These are phyloP conservation scores for Channa argus DNA, from an alignment of 2,113 vertebrate species.

Conservation along the genomic window DNA sequence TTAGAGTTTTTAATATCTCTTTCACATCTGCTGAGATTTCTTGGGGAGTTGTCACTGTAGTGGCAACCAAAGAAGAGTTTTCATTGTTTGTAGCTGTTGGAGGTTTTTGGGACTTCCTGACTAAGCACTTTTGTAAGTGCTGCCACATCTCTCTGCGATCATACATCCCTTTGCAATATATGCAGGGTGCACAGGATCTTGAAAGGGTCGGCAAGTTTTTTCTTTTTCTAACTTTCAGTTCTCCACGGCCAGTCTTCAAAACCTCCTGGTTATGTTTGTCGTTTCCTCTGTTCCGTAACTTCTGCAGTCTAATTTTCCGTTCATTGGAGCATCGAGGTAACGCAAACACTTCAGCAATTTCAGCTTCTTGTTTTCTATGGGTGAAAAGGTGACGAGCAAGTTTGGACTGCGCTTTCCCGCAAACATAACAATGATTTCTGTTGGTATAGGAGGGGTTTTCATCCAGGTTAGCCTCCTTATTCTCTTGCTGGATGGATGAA, in stretches of 20 bases:
- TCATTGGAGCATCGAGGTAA: conserved; percentile 20
- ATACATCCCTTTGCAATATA: conserved; percentile 61
- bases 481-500: not conserved
- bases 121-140: conserved; percentile 45
- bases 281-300: conserved; percentile 56
- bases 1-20: conserved; percentile 39
- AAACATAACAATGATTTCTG: conserved; percentile 67
- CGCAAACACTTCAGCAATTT: conserved; percentile 33
- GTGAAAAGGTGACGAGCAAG: conserved; percentile 57
- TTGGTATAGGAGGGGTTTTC: not conserved
- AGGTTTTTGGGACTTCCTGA: not conserved
- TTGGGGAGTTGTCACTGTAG: conserved; percentile 2
- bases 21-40: conserved; percentile 31
- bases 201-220: accelerated
- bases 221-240: conserved; percentile 33
- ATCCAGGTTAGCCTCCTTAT: not conserved
- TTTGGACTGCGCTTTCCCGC: conserved; percentile 36
- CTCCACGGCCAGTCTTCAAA: conserved; percentile 4
- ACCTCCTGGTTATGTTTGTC: conserved; percentile 54
- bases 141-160: conserved; percentile 4
- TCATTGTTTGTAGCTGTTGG: not conserved
- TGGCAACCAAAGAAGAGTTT: conserved; percentile 20
- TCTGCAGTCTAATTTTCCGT: not conserved
- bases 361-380: conserved; percentile 26
- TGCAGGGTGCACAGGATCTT: conserved; percentile 29